Evolutionary conservation across 2,113 vertebrate genomes (phyloP), one percentile per base, ranked within the genome.

Genomic region (Labrus mixtus): DNA sequence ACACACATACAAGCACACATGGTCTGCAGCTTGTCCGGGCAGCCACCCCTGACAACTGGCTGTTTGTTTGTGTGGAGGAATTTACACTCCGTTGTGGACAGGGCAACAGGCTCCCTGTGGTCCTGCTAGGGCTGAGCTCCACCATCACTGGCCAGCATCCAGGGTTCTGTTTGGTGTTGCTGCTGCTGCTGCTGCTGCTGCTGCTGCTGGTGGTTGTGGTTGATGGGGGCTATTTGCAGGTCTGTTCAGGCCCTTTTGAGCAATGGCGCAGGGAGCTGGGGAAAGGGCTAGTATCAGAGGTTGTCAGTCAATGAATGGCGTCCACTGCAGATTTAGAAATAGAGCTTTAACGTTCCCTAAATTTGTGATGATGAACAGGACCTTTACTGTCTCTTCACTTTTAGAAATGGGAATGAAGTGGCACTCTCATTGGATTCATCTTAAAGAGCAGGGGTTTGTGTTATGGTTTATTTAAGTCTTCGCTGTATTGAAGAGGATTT

Each of bases 21-120:
- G 66, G 69, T 76, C 66, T 62, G 29, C 62, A 50, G 57, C 67
- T 48, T 19, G 46, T 19, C 48, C 19, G 9, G 69, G 72, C 78
- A 54, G 36, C 80, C 76, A 67, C 63, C 84, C 88, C 83, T 85
- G 76, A 82, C 78, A 51, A 86, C 91, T 79, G 71, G 43, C 76
- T 87, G 86, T 86, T 87, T 90, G 82, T 91, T 84, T 89, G 77
- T 71, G 41, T 77, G 67, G 73, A 81, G 81, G 79, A 88, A 85
- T 92, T 90, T 85, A 85, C 81, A 85, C 82, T 76, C 66, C 36
- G 11, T 33, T 72, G 81, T 80, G 78, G 69, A 66, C 64, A 54
- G 81, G 76, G 70, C 77, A 76, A 72, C 77, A 57, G 78, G 53
- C 72, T 73, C 51, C 53, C 69, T 33, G 61, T 68, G 70, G 68